Evolutionary conservation across 2,113 vertebrate species (phyloP).

Genomic region (Vulpes lagopus): DNA sequence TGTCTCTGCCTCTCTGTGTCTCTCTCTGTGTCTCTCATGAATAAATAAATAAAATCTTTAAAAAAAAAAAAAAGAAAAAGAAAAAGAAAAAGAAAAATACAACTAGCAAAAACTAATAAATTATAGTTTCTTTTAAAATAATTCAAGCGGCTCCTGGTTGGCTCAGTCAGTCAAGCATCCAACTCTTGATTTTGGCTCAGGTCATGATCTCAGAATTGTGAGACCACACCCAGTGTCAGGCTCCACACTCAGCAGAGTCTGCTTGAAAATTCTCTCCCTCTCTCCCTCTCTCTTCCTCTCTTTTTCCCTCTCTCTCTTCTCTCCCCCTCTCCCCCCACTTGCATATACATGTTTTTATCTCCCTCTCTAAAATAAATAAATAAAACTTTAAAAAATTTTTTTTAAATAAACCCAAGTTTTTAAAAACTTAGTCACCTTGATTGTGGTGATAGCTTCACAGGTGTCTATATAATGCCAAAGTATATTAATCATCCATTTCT

Average conservation of each 20-base stretch:
- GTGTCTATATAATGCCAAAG: background rate
- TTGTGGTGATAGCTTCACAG: background rate
- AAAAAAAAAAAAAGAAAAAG: too few species aligned
- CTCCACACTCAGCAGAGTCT: background rate
- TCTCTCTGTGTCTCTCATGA: too few species aligned
- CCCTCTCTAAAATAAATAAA: background rate
- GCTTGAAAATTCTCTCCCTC: background rate
- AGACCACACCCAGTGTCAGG: too few species aligned
- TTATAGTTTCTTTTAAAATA: constrained; percentile 27
- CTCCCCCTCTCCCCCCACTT: background rate
- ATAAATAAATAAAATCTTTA: too few species aligned
- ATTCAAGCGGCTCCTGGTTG: background rate
- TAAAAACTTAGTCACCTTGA: background rate
- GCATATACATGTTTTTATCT: background rate
- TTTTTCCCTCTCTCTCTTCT: background rate
- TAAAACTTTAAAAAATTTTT: background rate
- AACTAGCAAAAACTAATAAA: background rate
- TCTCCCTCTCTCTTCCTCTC: background rate
- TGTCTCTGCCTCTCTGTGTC: too few species aligned
- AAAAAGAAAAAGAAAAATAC: background rate
- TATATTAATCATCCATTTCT: background rate
- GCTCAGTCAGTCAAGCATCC: background rate
- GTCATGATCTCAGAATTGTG: background rate
- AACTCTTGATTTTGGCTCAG: background rate
- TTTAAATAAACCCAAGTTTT: background rate